A percentile compares a stretch with the other conserved stretches of the same genome.
These are phyloP conservation scores for Dallia pectoralis DNA, from an alignment of 2,797 vertebrate species.

Conservation along the genomic window DNA sequence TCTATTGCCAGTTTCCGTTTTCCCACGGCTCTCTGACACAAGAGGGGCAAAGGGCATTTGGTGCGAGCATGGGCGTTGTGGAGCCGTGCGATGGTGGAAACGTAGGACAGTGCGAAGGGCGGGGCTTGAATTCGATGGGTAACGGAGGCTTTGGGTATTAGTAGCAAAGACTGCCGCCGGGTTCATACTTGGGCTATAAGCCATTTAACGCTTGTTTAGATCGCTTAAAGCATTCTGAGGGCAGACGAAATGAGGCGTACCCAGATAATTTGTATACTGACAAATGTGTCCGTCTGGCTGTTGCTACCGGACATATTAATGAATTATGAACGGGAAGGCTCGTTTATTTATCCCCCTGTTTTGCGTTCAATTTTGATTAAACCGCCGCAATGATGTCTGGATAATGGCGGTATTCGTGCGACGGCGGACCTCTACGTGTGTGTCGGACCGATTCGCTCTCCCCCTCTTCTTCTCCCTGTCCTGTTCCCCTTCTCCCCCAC, in stretches of 20 bases:
- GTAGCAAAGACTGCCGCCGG: neutral
- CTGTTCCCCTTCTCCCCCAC: neutral
- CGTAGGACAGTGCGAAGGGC: constrained; percentile 15
- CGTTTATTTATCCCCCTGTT: constrained; percentile 21
- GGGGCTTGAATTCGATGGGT: neutral
- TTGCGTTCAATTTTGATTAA: constrained; percentile 36
- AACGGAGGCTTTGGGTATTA: neutral
- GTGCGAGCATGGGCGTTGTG: neutral
- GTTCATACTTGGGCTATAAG: constrained; percentile 18
- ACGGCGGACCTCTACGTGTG: neutral
- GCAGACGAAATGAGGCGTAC: constrained; percentile 5
- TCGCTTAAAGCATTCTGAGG: constrained; percentile 6
- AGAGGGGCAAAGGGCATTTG: neutral
- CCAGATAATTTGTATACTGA: constrained; percentile 25
- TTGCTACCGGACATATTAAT: constrained; percentile 37
- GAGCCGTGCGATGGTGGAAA: neutral
- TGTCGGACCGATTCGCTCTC: constrained; percentile 5
- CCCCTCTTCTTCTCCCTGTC: neutral
- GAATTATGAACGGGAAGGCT: constrained; percentile 25
- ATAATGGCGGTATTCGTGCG: constrained; percentile 17
- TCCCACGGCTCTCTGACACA: neutral
- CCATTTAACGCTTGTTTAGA: constrained; percentile 14
- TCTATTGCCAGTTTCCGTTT: neutral
- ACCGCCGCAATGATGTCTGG: constrained; percentile 21
- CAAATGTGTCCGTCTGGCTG: constrained; percentile 26